Conservation (phyloP, 1,140 invertebrate species). For the Temnothorax nylanderi region DNA sequence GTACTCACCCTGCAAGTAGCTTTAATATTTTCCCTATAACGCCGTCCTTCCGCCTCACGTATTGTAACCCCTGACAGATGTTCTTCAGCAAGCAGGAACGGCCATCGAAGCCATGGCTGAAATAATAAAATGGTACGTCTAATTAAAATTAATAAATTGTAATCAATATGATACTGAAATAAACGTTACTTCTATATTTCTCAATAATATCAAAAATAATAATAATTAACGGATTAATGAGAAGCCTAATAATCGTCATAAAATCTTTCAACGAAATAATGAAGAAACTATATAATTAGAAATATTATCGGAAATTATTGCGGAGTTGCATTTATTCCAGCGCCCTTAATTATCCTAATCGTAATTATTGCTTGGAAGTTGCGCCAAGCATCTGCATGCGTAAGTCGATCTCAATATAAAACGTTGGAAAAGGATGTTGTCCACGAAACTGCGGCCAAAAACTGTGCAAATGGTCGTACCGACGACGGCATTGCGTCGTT, state of each 20-base stretch:
- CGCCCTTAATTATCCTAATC: background rate
- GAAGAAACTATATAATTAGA: background rate
- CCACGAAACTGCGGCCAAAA: background rate
- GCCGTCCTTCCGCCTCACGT: slow-evolving; percentile 72
- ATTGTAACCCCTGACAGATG: slow-evolving; percentile 85
- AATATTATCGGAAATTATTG: background rate
- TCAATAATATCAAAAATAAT: background rate
- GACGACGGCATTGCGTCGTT: slow-evolving; percentile 37
- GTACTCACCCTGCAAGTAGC: slow-evolving; percentile 77
- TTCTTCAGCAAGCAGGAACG: slow-evolving; percentile 86
- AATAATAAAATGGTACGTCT: slow-evolving; percentile 66
- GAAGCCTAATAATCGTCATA: background rate
- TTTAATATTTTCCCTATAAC: slow-evolving; percentile 82
- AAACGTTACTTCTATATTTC: background rate
- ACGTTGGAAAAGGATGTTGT: background rate
- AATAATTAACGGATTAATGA: background rate
- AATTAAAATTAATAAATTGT: slow-evolving; percentile 9
- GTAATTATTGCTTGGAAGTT: background rate
- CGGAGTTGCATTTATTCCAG: background rate
- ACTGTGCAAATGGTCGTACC: background rate
- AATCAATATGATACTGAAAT: background rate
- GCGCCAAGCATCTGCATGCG: background rate
- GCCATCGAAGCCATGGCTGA: slow-evolving; percentile 86
- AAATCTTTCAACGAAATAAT: background rate
- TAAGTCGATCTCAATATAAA: background rate